Evolutionary conservation across 2,888 invertebrate genomes (phyloP).

Genomic region (Nomada goodeniana): DNA sequence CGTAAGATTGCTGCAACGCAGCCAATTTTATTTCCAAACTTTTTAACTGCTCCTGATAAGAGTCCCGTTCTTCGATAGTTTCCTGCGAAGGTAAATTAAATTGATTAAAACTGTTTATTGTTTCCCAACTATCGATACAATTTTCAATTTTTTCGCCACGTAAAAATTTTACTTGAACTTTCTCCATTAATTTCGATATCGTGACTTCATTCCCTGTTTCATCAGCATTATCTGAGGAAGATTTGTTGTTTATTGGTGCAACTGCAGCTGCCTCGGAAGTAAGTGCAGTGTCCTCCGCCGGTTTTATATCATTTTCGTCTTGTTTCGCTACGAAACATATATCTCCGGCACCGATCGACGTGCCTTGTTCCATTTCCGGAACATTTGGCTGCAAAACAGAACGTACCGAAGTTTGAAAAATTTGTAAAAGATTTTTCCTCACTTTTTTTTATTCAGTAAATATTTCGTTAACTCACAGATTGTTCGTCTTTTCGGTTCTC

Average conservation of each 20-base stretch:
- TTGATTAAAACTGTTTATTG: not conserved
- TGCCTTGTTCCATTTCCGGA: constrained; percentile 11
- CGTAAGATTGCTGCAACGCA: constrained; percentile 69
- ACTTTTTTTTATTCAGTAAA: not conserved
- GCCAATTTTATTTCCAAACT: constrained; percentile 76
- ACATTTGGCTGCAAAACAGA: not conserved
- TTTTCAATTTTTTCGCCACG: not conserved
- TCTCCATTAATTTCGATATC: constrained; percentile 65
- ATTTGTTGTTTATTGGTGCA: not conserved
- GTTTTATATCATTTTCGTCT: not conserved
- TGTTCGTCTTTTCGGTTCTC: not conserved
- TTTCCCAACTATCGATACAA: not conserved
- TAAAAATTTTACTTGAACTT: constrained; percentile 66
- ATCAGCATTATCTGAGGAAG: not conserved
- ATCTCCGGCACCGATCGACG: constrained; percentile 44
- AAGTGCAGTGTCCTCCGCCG: not conserved
- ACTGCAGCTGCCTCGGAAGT: not conserved
- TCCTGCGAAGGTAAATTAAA: constrained; percentile 64
- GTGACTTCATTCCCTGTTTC: not conserved
- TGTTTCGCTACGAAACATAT: not conserved
- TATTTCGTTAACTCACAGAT: not conserved
- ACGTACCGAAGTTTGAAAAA: not conserved
- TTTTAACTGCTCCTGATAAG: constrained; percentile 74
- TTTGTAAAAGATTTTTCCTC: not conserved
- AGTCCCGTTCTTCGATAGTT: constrained; percentile 75